Base-by-base conservation (phyloP, 2,888 invertebrate species). In the Ophion slaviceki region DNA sequence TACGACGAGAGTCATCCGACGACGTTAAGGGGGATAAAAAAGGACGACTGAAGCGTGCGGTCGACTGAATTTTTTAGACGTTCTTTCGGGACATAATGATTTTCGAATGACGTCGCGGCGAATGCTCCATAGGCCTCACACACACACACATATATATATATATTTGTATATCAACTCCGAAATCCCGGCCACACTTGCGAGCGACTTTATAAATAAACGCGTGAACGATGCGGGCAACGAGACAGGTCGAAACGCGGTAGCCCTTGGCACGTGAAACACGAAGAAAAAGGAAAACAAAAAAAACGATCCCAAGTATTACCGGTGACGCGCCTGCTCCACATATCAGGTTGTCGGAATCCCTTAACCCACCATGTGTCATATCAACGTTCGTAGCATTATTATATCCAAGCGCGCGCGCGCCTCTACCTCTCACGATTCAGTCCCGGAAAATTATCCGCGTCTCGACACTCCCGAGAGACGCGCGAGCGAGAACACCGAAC, bases 301-400 rank as follows among this genome's bases (percentile, higher is more conserved):
- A 80, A 85, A 61, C 82, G 88, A 89, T 90, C 90, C 91, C 91
- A 92, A 93, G 93, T 93, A 93, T 93, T 93, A 93, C 90, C 92
- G 90, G 90, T 92, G 90, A 91, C 89, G 91, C 91, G 92, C 92
- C 91, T 92, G 91, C 88, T 91, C 90, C 91, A 93, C 93, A 94
- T 94, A 94, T 94, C 93, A 93, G 91, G 89, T 92, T 90, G 91
- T 93, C 92, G 92, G 88, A 89, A 92, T 91, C 91, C 91, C 90
- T 89, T 90, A 88, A 77, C 77, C 88, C 86, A 84, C 88, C 88
- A 90, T 89, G 88, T 91, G 91, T 92, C 93, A 93, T 94, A 93
- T 94, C 93, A 93, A 92, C 93, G 92, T 93, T 91, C 91, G 90
- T 91, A 88, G 88, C 85, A 82, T 87, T 80, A 85, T 82, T 72